A percentile compares a stretch with the other conserved stretches of the same genome.
Conservation (phyloP, 2,888 invertebrate species). For the Phaonia tiefii region DNA sequence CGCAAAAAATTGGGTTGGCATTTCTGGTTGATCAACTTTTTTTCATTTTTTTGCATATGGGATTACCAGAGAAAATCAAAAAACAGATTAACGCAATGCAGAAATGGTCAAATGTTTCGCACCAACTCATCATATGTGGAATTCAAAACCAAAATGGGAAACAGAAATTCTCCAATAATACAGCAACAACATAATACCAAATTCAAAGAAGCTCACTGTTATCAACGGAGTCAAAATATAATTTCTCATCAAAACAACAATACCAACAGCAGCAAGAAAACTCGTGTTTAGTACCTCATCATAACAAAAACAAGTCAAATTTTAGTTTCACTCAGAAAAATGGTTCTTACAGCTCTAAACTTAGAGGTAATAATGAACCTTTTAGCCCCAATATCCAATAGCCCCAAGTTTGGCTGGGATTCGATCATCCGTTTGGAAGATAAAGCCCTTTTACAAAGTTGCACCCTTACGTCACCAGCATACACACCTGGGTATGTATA, state of each 20-base stretch:
- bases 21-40: too few species aligned
- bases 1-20: too few species aligned
- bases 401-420: too few species aligned
- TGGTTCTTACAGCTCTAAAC: background rate
- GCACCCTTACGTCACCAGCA: too few species aligned
- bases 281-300: background rate
- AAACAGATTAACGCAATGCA: slow-evolving; percentile 59
- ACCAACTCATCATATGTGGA: slow-evolving; percentile 39
- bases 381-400: too few species aligned
- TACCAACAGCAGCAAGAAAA: background rate
- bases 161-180: background rate
- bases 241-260: background rate
- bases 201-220: background rate
- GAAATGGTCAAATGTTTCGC: slow-evolving; percentile 63
- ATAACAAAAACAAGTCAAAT: background rate
- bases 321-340: background rate
- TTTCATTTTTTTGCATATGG: too few species aligned
- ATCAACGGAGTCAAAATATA: too few species aligned
- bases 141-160: slow-evolving; percentile 21
- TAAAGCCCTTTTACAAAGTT: too few species aligned
- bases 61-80: slow-evolving; percentile 53
- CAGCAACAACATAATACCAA: background rate
- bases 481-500: too few species aligned
- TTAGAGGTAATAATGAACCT: background rate
- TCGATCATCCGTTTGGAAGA: too few species aligned